Evolutionary conservation across 2,113 vertebrate genomes (phyloP), one percentile per base, ranked within the genome.

Genomic region (Tringa solitaria): DNA sequence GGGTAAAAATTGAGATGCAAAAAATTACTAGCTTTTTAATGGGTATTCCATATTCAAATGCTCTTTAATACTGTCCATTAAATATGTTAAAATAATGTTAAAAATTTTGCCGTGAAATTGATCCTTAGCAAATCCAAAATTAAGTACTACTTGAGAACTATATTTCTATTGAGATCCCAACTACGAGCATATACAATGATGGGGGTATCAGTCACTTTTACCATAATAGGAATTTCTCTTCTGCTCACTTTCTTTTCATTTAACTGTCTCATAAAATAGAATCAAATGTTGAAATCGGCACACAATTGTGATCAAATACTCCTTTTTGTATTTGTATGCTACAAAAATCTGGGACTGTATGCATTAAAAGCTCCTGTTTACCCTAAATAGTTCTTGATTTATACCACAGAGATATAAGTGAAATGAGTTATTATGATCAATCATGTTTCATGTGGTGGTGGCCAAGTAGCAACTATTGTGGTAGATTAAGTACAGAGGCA

Each of bases 401-500:
- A 50, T 70, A 67, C 43, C 50, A 70, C 13, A 70, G 84, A 91
- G 56, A 79, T 54, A 14, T 65, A 87, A 82, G 20, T 85, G 5
- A 94, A 90, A 90, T 80, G 8, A 83, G 90, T 95, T 90, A 91
- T 93, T 93, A 72, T 88, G 60, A 78, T 92, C 41, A 90, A 60
- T 92, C 72, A 48, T 56, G 39, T 95, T 92, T 88, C 51, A 39
- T 75, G 35, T 37, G 17, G 39, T 70, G 32, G 90, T 60, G 73
- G 46, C 78, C 85, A 77, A 77, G 64, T 24, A 90, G 51, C 33
- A 91, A 21, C 82, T 70, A 33, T 75, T 70, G 72, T 46, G 43
- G 72, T 75, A 75, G 59, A 70, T 70, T 76, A 94, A 37, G 57
- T 83, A 90, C 13, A 57, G 53, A 88, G 39, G 41, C 41, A 93